Evolutionary conservation across 2,113 vertebrate genomes (phyloP), one percentile per base, ranked within the genome.

Genomic region (Myotis brandtii): DNA sequence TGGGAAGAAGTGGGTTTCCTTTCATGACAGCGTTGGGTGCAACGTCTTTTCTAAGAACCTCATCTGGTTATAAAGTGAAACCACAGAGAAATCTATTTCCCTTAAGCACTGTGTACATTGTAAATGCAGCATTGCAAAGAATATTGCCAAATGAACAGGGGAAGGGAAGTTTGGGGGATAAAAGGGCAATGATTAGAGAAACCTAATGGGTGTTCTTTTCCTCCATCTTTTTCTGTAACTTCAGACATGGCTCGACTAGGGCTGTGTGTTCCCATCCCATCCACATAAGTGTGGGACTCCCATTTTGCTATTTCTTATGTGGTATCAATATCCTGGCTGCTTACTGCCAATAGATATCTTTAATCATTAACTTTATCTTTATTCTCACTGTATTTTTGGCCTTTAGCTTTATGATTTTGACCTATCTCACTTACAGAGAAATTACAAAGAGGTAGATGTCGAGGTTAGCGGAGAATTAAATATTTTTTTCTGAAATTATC

Each of bases 211-310:
- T 6, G 5, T 37, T 67, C 9, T 32, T 23, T 30, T 5, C 23
- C 27, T 16, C 20, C 3, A 0, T 12, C 4, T 9, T 64, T 50
- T 40, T 12, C 52, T 54, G 1, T 1, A 25, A 10, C 14, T 4
- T 59, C 48, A 9, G 46, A 25, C 10, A 0, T 2, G 16, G n/a
- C 66, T 54, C 4, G 2, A 0, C 20, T n/a, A 1, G 0, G 32
- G 8, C 75, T 2, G 3, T 6, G 21, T 2, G 0, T 32, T 48
- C 62, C 21, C 21, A 4, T n/a, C 21, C 21, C 37, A 27, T 17
- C 32, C 7, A 7, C 4, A 0, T 0, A 27, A 11, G 30, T 21
- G 32, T 32, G 79, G 37, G 7, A 20, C 9, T 25, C 21, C 7
- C 12, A 0, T 12, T 16, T 8, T 54, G 50, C 46, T 23, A 9